Evolutionary conservation across 1,140 invertebrate species (phyloP), one percentile per base, ranked within the genome.

Genomic region (Drosophila rhopaloa): DNA sequence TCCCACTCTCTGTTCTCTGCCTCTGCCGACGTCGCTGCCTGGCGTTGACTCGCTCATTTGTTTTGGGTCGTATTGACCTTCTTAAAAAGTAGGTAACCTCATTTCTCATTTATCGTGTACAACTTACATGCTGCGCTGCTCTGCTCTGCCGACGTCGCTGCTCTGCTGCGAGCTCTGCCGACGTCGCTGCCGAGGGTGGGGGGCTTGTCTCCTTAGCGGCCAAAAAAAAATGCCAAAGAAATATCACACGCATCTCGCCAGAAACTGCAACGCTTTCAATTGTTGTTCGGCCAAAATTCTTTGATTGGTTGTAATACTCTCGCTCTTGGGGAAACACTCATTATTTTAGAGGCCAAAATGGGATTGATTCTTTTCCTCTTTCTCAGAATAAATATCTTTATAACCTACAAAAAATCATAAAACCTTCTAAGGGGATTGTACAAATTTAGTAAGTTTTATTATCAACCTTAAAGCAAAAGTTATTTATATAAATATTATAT

Each of bases 41-140:
- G 62, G 60, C 82, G 82, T 85, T 79, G 74, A 74, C 83, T 83
- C 84, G 84, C 84, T 89, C 84, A 88, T 88, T 88, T 88, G 84
- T 88, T 88, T 88, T 88, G 84, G 84, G 84, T 81, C 85, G 84
- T 89, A 88, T 88, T 90, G 88, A 90, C 88, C 88, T 90, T 90
- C 88, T 90, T 90, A 86, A 90, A 90, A 90, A 90, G 88, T 90
- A 90, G 88, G 88, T 90, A 90, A 90, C 88, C 88, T 90, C 88
- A 90, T 90, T 90, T 90, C 88, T 79, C 88, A 91, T 90, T 90
- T 90, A 90, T 90, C 88, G 88, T 90, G 75, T 90, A 90, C 88
- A 90, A 91, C 88, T 90, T 90, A 90, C 88, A 90, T 86, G 81
- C 77, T 61, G 76, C 73, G 76, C 73, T 67, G 78, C 61, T 35